Percentiles rank a stretch among this genome's conserved stretches.
phyloP scores from a whole-genome alignment of 2,888 invertebrate species.

The Caenorhabditis becei region DNA sequence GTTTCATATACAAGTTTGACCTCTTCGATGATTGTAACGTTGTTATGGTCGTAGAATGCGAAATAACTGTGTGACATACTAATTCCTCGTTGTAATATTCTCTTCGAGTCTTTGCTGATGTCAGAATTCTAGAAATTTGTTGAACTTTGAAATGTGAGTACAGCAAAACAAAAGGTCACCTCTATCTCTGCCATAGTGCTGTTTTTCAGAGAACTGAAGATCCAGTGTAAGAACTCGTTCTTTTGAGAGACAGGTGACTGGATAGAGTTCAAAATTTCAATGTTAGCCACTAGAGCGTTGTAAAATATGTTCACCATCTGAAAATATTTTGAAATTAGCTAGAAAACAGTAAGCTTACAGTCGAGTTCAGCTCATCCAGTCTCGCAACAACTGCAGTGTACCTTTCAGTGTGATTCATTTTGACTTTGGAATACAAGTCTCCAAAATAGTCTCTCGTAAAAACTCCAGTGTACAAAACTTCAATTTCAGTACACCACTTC shows the following conservation, averaged over 20 bases:
- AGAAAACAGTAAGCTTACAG: neutral
- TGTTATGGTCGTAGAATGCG: slow-evolving; percentile 57
- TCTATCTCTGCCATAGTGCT: slow-evolving; percentile 28
- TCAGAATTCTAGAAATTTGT: slow-evolving; percentile 14
- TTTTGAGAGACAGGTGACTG: slow-evolving; percentile 15
- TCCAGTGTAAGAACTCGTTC: slow-evolving; percentile 34
- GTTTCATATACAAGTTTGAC: slow-evolving; percentile 39
- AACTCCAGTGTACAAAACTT: slow-evolving; percentile 44
- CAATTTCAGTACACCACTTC: slow-evolving; percentile 53
- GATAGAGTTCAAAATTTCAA: slow-evolving; percentile 37
- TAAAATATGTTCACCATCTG: slow-evolving; percentile 46
- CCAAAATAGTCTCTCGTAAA: slow-evolving; percentile 42
- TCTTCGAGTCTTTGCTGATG: slow-evolving; percentile 1
- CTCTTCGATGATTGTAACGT: slow-evolving; percentile 27
- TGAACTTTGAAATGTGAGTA: neutral
- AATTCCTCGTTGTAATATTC: slow-evolving; percentile 7
- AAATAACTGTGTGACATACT: slow-evolving; percentile 24
- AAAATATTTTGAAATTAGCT: neutral
- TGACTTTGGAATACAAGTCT: slow-evolving; percentile 24
- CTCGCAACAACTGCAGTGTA: slow-evolving; percentile 29
- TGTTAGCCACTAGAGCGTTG: slow-evolving; percentile 51
- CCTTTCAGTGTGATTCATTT: slow-evolving; percentile 38
- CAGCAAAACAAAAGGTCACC: neutral
- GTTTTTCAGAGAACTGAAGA: slow-evolving; percentile 42
- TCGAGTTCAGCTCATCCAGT: slow-evolving; percentile 22